Evolutionary conservation across 2,797 vertebrate genomes (phyloP).

Genomic region (Iguana delicatissima): DNA sequence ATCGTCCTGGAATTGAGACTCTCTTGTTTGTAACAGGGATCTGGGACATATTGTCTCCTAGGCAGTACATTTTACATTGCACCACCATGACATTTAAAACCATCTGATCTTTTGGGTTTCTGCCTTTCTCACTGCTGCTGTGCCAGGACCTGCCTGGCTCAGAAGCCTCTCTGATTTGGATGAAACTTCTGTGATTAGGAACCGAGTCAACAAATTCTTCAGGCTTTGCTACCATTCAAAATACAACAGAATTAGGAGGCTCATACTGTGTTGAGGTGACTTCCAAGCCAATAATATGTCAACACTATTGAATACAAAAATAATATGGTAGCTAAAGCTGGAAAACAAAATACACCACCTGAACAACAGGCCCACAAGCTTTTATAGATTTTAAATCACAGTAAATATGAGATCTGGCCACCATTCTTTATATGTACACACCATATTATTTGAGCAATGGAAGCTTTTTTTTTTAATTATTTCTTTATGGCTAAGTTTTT

Average conservation of each 20-base stretch:
- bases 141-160: slow-evolving; percentile 68
- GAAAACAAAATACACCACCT: background rate
- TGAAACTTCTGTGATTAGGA: slow-evolving; percentile 36
- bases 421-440: background rate
- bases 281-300: slow-evolving; percentile 37
- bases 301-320: slow-evolving; percentile 32
- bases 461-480: background rate
- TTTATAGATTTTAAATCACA: background rate
- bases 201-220: slow-evolving; percentile 39
- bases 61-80: slow-evolving; percentile 63
- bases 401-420: background rate
- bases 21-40: background rate
- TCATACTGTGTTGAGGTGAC: background rate
- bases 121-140: slow-evolving; percentile 37
- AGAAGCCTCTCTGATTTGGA: slow-evolving; percentile 46
- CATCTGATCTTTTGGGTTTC: slow-evolving; percentile 73
- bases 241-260: background rate
- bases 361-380: fast-evolving
- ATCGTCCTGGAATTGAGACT: background rate
- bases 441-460: background rate
- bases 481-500: background rate
- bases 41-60: slow-evolving; percentile 54
- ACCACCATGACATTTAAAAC: slow-evolving; percentile 70
- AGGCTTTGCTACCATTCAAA: fast-evolving
- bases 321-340: slow-evolving; percentile 19